Evolutionary conservation across 1,140 invertebrate genomes (phyloP).

Genomic region (Radopholus similis): DNA sequence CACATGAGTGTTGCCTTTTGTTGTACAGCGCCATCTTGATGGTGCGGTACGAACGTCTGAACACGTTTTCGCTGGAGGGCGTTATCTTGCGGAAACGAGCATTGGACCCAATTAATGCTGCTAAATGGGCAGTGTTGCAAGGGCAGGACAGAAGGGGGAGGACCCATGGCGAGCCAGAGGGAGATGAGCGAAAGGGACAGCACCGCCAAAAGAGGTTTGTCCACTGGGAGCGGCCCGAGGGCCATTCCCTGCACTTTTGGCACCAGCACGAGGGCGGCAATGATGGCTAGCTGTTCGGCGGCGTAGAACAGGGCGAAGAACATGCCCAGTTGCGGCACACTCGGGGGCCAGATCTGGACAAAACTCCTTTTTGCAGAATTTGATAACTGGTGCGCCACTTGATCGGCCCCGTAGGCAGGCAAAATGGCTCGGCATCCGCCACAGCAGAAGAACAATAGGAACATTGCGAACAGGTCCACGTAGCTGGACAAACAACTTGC

Average conservation of each 20-base stretch:
- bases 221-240: background rate
- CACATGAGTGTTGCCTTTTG: background rate
- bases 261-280: background rate
- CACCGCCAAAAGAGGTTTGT: background rate
- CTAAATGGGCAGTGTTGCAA: no score
- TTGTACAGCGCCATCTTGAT: constrained; percentile 2
- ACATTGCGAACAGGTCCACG: constrained; percentile 3
- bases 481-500: background rate
- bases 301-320: constrained; percentile 13
- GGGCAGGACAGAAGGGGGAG: no score
- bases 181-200: background rate
- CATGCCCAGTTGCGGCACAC: constrained; percentile 1
- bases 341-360: background rate
- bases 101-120: background rate
- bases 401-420: constrained; percentile 3
- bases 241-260: background rate
- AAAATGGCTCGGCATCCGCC: constrained; percentile 10
- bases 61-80: background rate
- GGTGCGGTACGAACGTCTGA: background rate
- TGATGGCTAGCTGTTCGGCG: constrained; percentile 4
- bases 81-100: background rate
- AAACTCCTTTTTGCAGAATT: background rate
- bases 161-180: no score
- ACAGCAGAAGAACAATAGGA: constrained; percentile 1
- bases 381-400: background rate